phyloP scores from a whole-genome alignment of 1,140 invertebrate genomes.

The Bombyx mori region ASM3026992v2 NC_085115.1:11430501-11431000 shows the following conservation, averaged over 20 bases:
- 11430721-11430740: constrained; percentile 7
- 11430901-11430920: constrained; percentile 67
- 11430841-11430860: constrained; percentile 79
- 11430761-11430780: constrained; percentile 16
- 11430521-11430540: constrained; percentile 49
- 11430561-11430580: constrained; percentile 59
- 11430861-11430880: constrained; percentile 77
- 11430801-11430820: constrained; percentile 77
- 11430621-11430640: constrained; percentile 26
- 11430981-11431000: constrained; percentile 74
- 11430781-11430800: constrained; percentile 52
- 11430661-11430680: constrained; percentile 38
- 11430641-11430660: constrained; percentile 33
- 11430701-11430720: constrained; percentile 58
- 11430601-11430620: constrained; percentile 44
- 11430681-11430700: constrained; percentile 31
- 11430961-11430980: constrained; percentile 29
- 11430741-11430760: constrained; percentile 3
- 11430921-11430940: constrained; percentile 14
- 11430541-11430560: constrained; percentile 34
- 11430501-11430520: constrained; percentile 34
- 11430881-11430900: constrained; percentile 84
- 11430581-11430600: constrained; percentile 53
- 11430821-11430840: constrained; percentile 79
- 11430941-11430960: constrained; percentile 24